Percentiles rank a stretch among this genome's conserved stretches.
Evolutionary conservation across 2,888 invertebrate species (phyloP).

Genomic region (Prosopocoilus inquinatus): DNA sequence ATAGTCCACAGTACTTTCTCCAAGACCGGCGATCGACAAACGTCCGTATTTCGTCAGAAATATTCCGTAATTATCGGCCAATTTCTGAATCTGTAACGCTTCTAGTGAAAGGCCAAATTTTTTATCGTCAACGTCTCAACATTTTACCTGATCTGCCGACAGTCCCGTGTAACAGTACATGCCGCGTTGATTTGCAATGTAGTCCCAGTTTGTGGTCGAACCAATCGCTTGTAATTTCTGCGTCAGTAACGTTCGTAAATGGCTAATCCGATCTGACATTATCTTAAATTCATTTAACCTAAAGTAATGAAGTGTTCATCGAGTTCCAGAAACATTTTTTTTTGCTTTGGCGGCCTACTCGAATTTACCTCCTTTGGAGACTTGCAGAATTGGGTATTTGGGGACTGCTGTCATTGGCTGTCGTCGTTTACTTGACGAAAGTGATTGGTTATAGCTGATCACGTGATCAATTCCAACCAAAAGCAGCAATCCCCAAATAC

Average conservation of each 20-base stretch:
- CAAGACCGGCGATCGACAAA: constrained; percentile 96
- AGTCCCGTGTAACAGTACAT: constrained; percentile 99
- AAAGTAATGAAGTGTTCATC: neutral
- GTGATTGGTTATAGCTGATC: too few species aligned
- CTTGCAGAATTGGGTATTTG: too few species aligned
- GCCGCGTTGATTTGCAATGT: constrained; percentile 98
- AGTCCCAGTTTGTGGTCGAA: constrained; percentile 80
- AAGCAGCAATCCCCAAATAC: too few species aligned
- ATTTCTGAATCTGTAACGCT: constrained; percentile 66
- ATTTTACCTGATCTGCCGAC: constrained; percentile 78
- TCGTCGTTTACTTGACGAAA: too few species aligned
- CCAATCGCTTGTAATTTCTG: constrained; percentile 80
- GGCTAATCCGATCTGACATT: constrained; percentile 98
- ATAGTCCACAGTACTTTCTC: constrained; percentile 92
- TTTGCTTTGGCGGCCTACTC: too few species aligned
- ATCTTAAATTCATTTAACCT: constrained; percentile 79
- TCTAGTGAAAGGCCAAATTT: neutral
- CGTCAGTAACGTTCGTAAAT: constrained; percentile 74
- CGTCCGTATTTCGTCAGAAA: constrained; percentile 97
- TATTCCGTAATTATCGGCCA: constrained; percentile 88
- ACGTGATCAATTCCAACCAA: too few species aligned
- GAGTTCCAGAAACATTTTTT: neutral
- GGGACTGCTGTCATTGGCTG: too few species aligned
- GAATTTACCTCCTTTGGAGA: too few species aligned
- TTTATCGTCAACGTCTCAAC: constrained; percentile 8